These are phyloP conservation scores for Sardinella longiceps DNA, from an alignment of 2,797 vertebrate genomes.

Conservation along the genomic window DNA sequence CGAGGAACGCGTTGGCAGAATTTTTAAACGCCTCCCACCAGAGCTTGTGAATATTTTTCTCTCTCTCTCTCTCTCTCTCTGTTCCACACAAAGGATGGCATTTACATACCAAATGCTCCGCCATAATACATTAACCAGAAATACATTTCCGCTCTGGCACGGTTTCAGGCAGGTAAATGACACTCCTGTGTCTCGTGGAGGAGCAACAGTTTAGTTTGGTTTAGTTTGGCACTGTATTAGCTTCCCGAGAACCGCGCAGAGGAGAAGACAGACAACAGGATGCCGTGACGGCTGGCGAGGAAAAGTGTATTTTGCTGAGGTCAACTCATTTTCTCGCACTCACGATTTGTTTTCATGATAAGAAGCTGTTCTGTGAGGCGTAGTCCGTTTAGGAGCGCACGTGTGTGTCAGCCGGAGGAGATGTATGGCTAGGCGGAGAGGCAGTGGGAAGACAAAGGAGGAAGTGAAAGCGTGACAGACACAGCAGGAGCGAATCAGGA, in stretches of 20 bases:
- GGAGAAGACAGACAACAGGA: background rate
- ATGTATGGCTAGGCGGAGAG: background rate
- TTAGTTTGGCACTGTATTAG: background rate
- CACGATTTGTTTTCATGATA: background rate
- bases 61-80: too few relatives aligned
- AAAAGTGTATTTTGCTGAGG: background rate
- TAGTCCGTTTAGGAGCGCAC: background rate
- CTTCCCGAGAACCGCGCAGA: background rate
- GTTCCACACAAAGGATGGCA: background rate
- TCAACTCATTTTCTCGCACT: background rate
- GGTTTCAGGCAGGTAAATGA: background rate
- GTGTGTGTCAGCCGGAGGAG: background rate
- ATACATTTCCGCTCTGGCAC: background rate
- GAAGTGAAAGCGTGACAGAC: background rate
- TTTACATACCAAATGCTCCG: constrained; percentile 5
- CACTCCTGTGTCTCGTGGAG: background rate
- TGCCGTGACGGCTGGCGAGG: background rate
- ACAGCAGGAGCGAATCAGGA: background rate
- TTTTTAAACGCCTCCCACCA: constrained; percentile 1
- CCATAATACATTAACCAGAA: constrained; percentile 9
- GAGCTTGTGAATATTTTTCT: background rate
- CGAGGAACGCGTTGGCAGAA: constrained; percentile 15
- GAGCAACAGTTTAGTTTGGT: background rate
- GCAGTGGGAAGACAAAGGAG: background rate
- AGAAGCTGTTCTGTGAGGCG: background rate